Evolutionary conservation across 2,113 vertebrate genomes (phyloP), one percentile per base, ranked within the genome.

Genomic region (Cebidichthys violaceus): DNA sequence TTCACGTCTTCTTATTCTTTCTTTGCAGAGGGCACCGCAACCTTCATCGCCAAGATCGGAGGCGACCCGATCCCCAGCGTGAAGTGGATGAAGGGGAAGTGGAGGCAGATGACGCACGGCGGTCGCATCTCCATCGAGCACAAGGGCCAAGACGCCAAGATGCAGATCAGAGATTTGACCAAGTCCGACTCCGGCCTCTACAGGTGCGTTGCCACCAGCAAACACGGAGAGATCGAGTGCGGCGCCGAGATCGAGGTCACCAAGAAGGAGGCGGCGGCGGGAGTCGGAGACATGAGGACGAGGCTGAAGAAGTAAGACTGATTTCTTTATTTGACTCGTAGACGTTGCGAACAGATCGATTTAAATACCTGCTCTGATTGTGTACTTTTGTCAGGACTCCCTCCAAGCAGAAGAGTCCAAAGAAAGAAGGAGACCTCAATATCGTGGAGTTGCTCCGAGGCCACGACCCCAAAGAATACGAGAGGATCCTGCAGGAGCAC

Each of bases 81-180:
- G 60, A 99, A 98, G 86, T 99, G 98, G 98, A 96, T 97, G 90
- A 99, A 99, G 88, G 98, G 98, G 24, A 99, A 99, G 85, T 99
- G 98, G 98, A 97, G 98, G 65, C 97, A 99, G 61, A 93, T 99
- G 80, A 98, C 96, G 57, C 95, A 96, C 18, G 98, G 98, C 54
- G 98, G 98, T 33, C 97, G 98, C 0, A 88, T 99, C 85, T 91
- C 82, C 59, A 96, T 99, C 15, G 95, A 97, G 45, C 98, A 99
- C 82, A 98, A 96, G 84, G 98, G 96, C 41, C 95, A 96, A 17
- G 97, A 99, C 62, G 95, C 97, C 67, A 97, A 96, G 71, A 89
- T 99, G 89, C 96, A 98, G 95, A 98, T 99, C 88, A 96, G 88
- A 74, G 97, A 98, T 11, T 93, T 96, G 70, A 96, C 97, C 50